These are phyloP conservation scores for Ctenoplectra terminalis DNA, from an alignment of 1,140 invertebrate species.

Conservation along the genomic window DNA sequence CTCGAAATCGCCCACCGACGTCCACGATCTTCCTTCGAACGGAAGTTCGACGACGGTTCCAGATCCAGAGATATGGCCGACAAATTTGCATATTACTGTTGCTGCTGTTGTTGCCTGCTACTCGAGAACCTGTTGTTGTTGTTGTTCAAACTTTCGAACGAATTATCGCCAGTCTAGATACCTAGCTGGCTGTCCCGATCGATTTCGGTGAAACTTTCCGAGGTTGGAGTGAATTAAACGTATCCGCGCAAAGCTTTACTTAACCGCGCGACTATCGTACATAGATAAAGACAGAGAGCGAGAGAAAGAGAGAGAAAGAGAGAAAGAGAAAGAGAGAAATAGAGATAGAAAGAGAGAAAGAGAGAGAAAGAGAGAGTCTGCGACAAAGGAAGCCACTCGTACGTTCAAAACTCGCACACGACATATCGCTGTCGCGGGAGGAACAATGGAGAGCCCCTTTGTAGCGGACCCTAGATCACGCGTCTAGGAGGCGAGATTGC, in stretches of 20 bases:
- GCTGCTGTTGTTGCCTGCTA: slow-evolving; percentile 17
- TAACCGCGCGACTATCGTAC: slow-evolving; percentile 22
- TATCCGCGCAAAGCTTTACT: slow-evolving; percentile 38
- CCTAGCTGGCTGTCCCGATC: slow-evolving; percentile 3
- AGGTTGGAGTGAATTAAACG: slow-evolving; percentile 10
- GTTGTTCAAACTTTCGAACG: slow-evolving; percentile 18
- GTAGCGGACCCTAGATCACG: slow-evolving; percentile 49
- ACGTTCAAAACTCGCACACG: slow-evolving; percentile 42
- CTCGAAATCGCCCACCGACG: not conserved
- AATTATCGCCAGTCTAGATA: not conserved
- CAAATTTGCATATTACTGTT: slow-evolving; percentile 36
- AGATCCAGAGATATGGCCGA: slow-evolving; percentile 1
- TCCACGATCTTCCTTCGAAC: not conserved
- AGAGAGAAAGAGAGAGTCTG: not conserved
- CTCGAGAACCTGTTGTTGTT: slow-evolving; percentile 20
- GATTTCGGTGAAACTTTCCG: slow-evolving; percentile 48
- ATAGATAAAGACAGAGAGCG: not conserved
- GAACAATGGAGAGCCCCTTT: slow-evolving; percentile 54
- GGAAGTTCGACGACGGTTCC: not conserved
- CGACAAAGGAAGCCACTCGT: slow-evolving; percentile 45
- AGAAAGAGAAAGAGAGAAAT: not conserved
- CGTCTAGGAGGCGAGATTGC: slow-evolving; percentile 54
- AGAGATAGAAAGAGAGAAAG: not conserved
- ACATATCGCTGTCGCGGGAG: slow-evolving; percentile 48
- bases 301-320: too few relatives aligned